These are phyloP conservation scores for Lineus longissimus DNA, from an alignment of 1,140 invertebrate genomes.

Conservation along the genomic window DNA sequence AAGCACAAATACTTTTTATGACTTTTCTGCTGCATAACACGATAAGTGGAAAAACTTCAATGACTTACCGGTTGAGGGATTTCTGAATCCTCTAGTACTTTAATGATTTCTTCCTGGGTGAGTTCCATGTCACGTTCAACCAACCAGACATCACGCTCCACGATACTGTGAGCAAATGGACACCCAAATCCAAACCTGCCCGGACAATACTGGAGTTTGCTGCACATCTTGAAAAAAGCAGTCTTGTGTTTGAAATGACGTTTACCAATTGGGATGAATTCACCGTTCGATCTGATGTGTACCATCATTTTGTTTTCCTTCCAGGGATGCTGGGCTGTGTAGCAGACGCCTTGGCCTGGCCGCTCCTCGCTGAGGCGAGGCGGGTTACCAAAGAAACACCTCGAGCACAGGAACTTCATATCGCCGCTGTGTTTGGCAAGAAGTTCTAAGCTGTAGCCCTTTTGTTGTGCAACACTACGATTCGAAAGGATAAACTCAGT, in stretches of 20 bases:
- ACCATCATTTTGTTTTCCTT: conserved; percentile 30
- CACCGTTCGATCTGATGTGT: conserved; percentile 25
- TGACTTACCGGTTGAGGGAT: neutral
- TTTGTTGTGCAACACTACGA: conserved; percentile 13
- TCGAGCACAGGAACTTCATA: conserved; percentile 38
- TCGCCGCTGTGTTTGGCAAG: conserved; percentile 33
- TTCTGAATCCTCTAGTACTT: neutral
- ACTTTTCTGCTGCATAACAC: no score
- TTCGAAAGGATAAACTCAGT: conserved; percentile 40
- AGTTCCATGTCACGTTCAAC: conserved; percentile 37
- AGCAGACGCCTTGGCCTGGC: conserved; percentile 4
- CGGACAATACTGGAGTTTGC: conserved; percentile 32
- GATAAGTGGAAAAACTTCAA: no score
- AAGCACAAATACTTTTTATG: no score
- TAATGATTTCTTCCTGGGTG: conserved; percentile 29
- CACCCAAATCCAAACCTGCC: conserved; percentile 27
- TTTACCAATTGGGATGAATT: conserved; percentile 32
- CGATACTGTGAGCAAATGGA: conserved; percentile 40
- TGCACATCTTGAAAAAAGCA: conserved; percentile 43
- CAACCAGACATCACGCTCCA: conserved; percentile 47
- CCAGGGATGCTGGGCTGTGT: conserved; percentile 32
- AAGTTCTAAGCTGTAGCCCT: conserved; percentile 29
- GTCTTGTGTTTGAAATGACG: conserved; percentile 36
- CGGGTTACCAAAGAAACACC: conserved; percentile 33
- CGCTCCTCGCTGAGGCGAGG: conserved; percentile 22